These are phyloP conservation scores for Crypturellus undulatus DNA, from an alignment of 2,113 vertebrate species.

Conservation along the genomic window DNA sequence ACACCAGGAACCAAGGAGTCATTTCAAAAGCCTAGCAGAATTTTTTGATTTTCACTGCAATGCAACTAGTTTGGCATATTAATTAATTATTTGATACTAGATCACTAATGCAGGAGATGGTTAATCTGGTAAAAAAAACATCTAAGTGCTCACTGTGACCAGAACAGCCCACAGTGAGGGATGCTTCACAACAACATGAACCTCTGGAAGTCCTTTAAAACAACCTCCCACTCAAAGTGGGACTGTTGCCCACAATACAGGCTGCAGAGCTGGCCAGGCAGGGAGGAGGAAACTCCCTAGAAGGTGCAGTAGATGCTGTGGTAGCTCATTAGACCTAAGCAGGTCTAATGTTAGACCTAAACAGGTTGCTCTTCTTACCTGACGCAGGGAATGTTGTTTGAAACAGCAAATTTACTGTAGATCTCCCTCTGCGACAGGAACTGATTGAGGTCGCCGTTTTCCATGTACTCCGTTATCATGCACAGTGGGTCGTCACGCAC, in stretches of 20 bases:
- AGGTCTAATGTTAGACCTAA: not conserved
- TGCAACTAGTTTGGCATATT: not conserved
- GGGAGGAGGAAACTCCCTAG: not conserved
- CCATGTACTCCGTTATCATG: constrained; percentile 99
- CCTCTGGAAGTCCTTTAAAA: not conserved
- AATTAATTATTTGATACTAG: not conserved
- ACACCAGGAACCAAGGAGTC: not conserved
- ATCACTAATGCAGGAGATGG: not conserved
- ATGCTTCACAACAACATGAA: not conserved
- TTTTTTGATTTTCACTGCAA: not conserved
- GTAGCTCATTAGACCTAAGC: not conserved
- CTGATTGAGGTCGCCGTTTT: constrained; percentile 98
- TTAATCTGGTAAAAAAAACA: not conserved
- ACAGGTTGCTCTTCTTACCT: constrained; percentile 67
- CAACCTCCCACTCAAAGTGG: not conserved
- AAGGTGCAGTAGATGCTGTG: not conserved
- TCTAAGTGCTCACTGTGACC: not conserved
- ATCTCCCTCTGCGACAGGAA: constrained; percentile 94
- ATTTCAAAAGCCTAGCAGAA: not conserved
- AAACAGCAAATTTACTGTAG: constrained; percentile 89
- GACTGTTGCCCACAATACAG: fast-evolving
- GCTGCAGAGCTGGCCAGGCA: not conserved
- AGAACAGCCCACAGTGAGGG: not conserved
- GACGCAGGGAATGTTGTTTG: constrained; percentile 86
- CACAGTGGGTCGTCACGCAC: constrained; percentile 93